Percentiles rank a stretch among this genome's conserved stretches.
Conservation (phyloP, 2,113 vertebrate species). For the Nycticryphes semicollaris region DNA sequence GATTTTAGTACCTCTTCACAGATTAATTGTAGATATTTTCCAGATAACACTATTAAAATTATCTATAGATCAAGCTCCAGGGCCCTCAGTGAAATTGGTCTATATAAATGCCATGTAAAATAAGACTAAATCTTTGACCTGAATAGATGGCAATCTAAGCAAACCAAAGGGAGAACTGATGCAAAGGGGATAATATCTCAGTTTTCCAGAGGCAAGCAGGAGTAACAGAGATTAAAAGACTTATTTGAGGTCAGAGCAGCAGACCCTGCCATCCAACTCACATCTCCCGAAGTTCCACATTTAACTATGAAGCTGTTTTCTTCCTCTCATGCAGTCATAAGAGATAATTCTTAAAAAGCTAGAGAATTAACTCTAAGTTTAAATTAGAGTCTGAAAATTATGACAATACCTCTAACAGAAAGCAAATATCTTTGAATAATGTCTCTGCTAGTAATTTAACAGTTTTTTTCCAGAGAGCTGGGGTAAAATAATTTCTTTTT, state of each 20-base stretch:
- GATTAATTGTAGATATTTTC: slow-evolving; percentile 20
- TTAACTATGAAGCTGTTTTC: not conserved
- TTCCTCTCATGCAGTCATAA: not conserved
- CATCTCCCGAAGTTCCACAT: not conserved
- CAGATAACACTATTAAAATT: not conserved
- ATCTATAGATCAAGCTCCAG: not conserved
- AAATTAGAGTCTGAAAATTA: not conserved
- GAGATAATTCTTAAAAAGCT: not conserved
- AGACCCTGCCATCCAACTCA: not conserved
- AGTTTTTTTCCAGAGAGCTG: not conserved
- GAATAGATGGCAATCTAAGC: slow-evolving; percentile 37
- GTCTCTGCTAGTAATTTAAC: not conserved
- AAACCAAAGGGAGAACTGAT: slow-evolving; percentile 22
- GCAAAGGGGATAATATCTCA: slow-evolving; percentile 22
- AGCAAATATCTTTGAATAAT: not conserved
- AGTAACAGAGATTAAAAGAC: not conserved
- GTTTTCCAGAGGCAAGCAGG: not conserved
- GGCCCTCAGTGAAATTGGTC: not conserved
- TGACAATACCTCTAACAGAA: not conserved
- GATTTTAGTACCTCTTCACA: not conserved
- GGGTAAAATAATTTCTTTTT: not conserved
- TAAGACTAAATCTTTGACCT: slow-evolving; percentile 34
- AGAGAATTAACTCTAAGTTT: not conserved
- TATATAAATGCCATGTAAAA: not conserved
- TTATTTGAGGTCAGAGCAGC: slow-evolving; percentile 5